Percentiles rank a stretch among this genome's conserved stretches.
Evolutionary conservation across 2,888 invertebrate species (phyloP).

Genomic region (Strigamia crassipes): DNA sequence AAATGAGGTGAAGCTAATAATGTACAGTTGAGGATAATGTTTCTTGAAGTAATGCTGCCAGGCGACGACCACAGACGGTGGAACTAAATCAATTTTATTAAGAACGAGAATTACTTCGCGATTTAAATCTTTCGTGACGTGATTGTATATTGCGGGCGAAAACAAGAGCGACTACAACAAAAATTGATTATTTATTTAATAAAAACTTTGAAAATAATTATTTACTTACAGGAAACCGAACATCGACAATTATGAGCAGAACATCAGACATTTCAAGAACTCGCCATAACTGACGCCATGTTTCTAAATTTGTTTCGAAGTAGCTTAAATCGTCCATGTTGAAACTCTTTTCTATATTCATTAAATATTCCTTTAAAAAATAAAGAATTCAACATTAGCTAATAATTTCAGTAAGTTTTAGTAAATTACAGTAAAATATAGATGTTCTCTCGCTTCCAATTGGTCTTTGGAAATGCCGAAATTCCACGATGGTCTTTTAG

Average conservation of each 20-base stretch:
- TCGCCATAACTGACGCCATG: conserved; percentile 95
- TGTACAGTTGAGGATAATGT: conserved; percentile 72
- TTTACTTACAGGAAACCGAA: conserved; percentile 75
- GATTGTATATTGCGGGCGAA: conserved; percentile 83
- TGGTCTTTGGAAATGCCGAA: conserved; percentile 72
- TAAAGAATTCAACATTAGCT: conserved; percentile 53
- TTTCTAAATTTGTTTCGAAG: conserved; percentile 92
- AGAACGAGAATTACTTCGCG: conserved; percentile 85
- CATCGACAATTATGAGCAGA: conserved; percentile 83
- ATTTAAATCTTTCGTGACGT: conserved; percentile 73
- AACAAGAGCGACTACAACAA: conserved; percentile 68
- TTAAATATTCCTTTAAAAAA: conserved; percentile 72
- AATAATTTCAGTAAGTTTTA: conserved; percentile 40
- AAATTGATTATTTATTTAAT: neutral
- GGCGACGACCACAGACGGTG: conserved; percentile 77
- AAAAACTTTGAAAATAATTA: neutral
- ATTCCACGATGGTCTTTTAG: conserved; percentile 84
- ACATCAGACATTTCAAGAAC: conserved; percentile 94
- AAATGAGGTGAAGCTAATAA: conserved; percentile 83
- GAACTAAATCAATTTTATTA: conserved; percentile 90
- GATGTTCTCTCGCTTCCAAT: conserved; percentile 78
- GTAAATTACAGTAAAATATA: conserved; percentile 67
- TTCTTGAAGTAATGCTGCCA: conserved; percentile 81
- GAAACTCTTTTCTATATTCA: conserved; percentile 68
- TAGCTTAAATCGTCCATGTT: conserved; percentile 73